These are phyloP conservation scores for Myotis pilosus DNA, from an alignment of 2,797 vertebrate species.

Conservation along the genomic window DNA sequence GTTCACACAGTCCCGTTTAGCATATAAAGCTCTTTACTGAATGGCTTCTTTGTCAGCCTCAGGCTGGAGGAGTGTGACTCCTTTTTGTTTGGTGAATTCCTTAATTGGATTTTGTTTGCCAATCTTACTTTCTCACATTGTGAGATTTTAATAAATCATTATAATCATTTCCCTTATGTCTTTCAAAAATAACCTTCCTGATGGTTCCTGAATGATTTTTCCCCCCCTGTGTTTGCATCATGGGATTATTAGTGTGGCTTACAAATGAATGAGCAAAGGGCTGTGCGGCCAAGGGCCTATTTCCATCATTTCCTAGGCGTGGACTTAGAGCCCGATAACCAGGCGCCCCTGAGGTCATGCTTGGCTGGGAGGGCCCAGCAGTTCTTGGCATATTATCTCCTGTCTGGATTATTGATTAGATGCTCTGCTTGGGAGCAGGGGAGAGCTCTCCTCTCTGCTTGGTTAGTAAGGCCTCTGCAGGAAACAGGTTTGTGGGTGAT, in stretches of 20 bases:
- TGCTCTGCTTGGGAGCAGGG: background rate
- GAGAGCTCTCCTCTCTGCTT: conserved; percentile 36
- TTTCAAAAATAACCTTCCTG: conserved; percentile 54
- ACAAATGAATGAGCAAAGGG: conserved; percentile 54
- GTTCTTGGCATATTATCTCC: conserved; percentile 52
- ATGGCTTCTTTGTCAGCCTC: conserved; percentile 66
- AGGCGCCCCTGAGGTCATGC: conserved; percentile 35
- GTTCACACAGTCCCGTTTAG: conserved; percentile 59
- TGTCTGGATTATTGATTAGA: conserved; percentile 69
- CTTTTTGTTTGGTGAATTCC: conserved; percentile 77
- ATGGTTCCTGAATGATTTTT: conserved; percentile 48
- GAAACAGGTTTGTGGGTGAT: conserved; percentile 56
- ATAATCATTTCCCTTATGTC: conserved; percentile 73
- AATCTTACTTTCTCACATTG: conserved; percentile 74
- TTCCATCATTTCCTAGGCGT: background rate
- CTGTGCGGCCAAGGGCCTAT: background rate
- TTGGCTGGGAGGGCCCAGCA: conserved; percentile 46
- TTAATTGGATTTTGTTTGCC: conserved; percentile 81
- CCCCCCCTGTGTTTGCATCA: conserved; percentile 48
- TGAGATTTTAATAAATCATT: conserved; percentile 72
- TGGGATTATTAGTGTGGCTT: conserved; percentile 64
- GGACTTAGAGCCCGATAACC: background rate
- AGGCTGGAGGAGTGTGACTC: conserved; percentile 62
- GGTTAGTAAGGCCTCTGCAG: conserved; percentile 48
- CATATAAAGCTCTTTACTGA: conserved; percentile 74